Percentiles rank a stretch among this genome's conserved stretches.
These are phyloP conservation scores for Plebejus argus DNA, from an alignment of 2,888 invertebrate species.

Conservation along the genomic window DNA sequence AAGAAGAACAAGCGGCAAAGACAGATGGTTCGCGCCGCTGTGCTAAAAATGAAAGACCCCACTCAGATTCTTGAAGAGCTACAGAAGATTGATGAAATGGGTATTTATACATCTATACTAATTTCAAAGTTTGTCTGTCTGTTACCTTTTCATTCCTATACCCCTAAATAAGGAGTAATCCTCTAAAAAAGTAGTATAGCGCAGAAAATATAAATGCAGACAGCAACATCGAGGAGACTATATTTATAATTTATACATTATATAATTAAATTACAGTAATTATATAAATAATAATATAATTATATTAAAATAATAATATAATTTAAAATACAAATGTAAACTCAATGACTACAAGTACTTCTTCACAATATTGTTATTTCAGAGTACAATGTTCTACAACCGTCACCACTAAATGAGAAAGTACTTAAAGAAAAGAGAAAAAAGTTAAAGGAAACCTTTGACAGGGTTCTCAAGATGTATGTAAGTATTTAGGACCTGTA, in stretches of 20 bases:
- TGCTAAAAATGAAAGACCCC: slow-evolving; percentile 98
- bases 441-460: slow-evolving; percentile 96
- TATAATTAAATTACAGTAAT: no score
- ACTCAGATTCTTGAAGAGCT: slow-evolving; percentile 96
- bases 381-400: slow-evolving; percentile 97
- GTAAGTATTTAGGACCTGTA: slow-evolving; percentile 82
- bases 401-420: slow-evolving; percentile 97
- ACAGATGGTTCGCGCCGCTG: slow-evolving; percentile 97
- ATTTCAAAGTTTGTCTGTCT: background rate
- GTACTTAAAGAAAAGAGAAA: slow-evolving; percentile 97
- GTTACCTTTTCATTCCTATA: background rate
- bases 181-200: no score
- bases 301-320: no score
- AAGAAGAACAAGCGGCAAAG: slow-evolving; percentile 99
- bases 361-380: slow-evolving; percentile 47
- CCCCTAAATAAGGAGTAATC: no score
- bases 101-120: slow-evolving; percentile 70
- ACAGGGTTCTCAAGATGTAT: slow-evolving; percentile 96
- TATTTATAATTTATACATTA: no score
- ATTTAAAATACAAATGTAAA: no score
- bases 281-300: no score
- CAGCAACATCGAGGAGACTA: no score
- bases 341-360: no score
- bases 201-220: no score
- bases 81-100: slow-evolving; percentile 99